Evolutionary conservation across 2,888 invertebrate genomes (phyloP).

Genomic region (Bimastos eiseni): DNA sequence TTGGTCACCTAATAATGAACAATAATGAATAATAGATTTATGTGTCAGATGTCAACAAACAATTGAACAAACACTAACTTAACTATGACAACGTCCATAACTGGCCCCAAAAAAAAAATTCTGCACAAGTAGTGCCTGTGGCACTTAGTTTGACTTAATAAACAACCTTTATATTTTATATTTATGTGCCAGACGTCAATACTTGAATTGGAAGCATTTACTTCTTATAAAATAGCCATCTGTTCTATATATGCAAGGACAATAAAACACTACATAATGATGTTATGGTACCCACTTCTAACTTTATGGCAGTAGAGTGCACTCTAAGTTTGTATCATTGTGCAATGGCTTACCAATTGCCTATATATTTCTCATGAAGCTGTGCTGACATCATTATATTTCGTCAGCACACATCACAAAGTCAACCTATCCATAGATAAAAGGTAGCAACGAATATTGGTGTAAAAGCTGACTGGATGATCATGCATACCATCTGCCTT

Average conservation of each 20-base stretch:
- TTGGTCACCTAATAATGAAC: not conserved
- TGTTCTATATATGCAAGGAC: not conserved
- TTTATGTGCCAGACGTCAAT: too few relatives aligned
- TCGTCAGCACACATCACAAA: not conserved
- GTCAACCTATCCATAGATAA: not conserved
- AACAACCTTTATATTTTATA: too few relatives aligned
- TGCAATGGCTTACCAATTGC: not conserved
- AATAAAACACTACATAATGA: not conserved
- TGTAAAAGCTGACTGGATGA: not conserved
- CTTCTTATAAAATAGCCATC: not conserved
- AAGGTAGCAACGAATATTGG: not conserved
- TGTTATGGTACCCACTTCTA: not conserved
- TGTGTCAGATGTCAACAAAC: too few relatives aligned
- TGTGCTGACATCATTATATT: not conserved
- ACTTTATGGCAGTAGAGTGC: not conserved
- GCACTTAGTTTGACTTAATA: too few relatives aligned
- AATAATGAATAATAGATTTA: too few relatives aligned
- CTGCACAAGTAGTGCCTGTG: too few relatives aligned
- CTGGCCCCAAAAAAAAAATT: too few relatives aligned
- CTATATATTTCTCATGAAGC: not conserved
- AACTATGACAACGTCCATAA: too few relatives aligned
- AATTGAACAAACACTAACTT: too few relatives aligned
- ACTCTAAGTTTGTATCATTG: not conserved
- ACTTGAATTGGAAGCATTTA: too few relatives aligned
- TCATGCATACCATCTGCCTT: not conserved